phyloP scores from a whole-genome alignment of 2,797 vertebrate genomes.

The Sebastes reedi region DNA sequence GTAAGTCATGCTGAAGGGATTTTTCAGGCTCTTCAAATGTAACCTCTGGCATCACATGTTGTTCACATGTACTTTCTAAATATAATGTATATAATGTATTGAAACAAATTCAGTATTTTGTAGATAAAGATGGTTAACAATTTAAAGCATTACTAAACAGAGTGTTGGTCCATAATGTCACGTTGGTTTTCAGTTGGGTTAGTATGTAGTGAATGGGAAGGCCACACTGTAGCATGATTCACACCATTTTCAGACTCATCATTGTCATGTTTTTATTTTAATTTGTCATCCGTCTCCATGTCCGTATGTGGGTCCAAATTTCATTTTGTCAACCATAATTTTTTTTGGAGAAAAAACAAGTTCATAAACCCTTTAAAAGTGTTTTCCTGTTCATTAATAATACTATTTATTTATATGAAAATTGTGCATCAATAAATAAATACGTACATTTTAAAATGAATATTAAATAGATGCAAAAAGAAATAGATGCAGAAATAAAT shows the following conservation, averaged over 20 bases:
- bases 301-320: background rate
- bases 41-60: background rate
- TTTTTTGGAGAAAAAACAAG: background rate
- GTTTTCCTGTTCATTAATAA: background rate
- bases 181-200: background rate
- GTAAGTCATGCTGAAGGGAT: background rate
- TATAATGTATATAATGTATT: no score
- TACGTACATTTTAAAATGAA: no score
- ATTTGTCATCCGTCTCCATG: fast-evolving
- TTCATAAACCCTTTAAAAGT: background rate
- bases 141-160: background rate
- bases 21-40: slow-evolving; percentile 7
- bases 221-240: background rate
- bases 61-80: background rate
- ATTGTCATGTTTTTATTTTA: background rate
- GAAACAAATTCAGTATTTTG: background rate
- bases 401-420: no score
- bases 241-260: no score
- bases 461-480: no score
- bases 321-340: background rate
- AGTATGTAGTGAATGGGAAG: background rate
- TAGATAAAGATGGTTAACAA: background rate
- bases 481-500: no score
- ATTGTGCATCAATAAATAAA: no score
- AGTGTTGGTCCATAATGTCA: background rate